These are phyloP conservation scores for Porites cylindrica DNA, from an alignment of 92 coral and sea anemone genomes.

Conservation along the genomic window DNA sequence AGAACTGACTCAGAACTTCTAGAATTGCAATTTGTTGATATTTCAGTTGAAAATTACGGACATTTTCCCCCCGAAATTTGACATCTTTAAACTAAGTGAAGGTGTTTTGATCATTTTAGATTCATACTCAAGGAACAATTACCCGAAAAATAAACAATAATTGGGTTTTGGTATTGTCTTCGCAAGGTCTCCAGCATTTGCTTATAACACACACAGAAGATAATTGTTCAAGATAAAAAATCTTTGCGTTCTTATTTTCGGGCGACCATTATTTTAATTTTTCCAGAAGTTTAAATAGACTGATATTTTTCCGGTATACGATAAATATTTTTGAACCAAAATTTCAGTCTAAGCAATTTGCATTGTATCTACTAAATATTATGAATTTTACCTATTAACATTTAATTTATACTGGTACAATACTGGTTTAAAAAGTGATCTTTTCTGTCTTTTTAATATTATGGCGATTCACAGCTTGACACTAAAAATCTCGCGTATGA, in stretches of 20 bases:
- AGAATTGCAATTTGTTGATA: constrained; percentile 26
- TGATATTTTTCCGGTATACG: neutral
- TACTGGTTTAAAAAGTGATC: constrained; percentile 21
- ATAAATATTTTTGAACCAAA: constrained; percentile 3
- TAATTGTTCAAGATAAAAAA: constrained; percentile 9
- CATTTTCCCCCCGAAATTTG: neutral
- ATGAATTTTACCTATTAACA: constrained; percentile 36
- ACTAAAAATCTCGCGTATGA: constrained; percentile 1
- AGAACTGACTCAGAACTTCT: neutral
- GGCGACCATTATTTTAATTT: neutral
- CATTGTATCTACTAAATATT: constrained; percentile 36
- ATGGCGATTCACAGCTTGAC: constrained; percentile 27
- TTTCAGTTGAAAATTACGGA: neutral
- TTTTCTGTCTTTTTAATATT: constrained; percentile 1
- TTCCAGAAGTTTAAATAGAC: neutral
- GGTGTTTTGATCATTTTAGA: neutral
- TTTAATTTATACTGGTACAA: constrained; percentile 13
- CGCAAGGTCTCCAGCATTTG: constrained; percentile 18
- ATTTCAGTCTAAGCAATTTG: constrained; percentile 8
- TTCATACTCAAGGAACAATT: neutral
- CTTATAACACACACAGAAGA: neutral
- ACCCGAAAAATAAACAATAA: constrained; percentile 14
- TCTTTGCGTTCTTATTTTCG: neutral
- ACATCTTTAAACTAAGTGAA: neutral
- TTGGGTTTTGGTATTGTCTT: constrained; percentile 21